Conservation (phyloP, 2,113 vertebrate genomes). For the Bombycilla garrulus region DNA sequence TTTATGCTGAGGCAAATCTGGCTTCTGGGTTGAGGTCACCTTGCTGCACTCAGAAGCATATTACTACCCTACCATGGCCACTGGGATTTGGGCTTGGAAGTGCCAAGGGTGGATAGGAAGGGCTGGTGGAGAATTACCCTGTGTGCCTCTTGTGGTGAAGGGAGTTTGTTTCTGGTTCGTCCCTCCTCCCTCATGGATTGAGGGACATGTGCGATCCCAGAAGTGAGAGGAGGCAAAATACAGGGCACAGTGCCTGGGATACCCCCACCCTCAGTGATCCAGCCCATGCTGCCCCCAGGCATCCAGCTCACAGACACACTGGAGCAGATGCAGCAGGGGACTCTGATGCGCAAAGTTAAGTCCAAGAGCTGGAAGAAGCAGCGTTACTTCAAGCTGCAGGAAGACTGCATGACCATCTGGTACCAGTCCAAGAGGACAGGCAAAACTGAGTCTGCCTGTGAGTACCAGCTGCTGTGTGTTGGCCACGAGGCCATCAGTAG, state of each 20-base stretch:
- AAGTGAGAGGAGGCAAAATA: neutral
- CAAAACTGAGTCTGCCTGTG: slow-evolving; percentile 86
- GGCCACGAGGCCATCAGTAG: neutral
- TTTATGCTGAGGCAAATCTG: neutral
- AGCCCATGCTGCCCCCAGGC: slow-evolving; percentile 66
- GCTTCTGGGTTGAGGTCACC: neutral
- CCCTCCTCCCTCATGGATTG: neutral
- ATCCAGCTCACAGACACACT: slow-evolving; percentile 79
- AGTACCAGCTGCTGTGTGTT: slow-evolving; percentile 42
- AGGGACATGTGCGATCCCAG: neutral
- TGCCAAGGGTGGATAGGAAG: accelerated
- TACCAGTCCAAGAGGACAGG: slow-evolving; percentile 87
- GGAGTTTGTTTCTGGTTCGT: neutral
- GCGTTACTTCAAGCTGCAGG: slow-evolving; percentile 88
- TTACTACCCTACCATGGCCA: accelerated
- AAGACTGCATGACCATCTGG: slow-evolving; percentile 90
- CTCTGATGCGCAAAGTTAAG: slow-evolving; percentile 88
- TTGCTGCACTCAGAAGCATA: neutral
- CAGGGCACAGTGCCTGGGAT: accelerated
- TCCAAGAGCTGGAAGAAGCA: slow-evolving; percentile 90
- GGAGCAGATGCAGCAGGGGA: slow-evolving; percentile 85
- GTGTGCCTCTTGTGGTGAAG: neutral
- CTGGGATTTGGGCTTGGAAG: neutral
- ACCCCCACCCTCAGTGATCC: neutral
- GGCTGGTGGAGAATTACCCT: neutral